Percentiles rank a stretch among this genome's conserved stretches.
Evolutionary conservation across 2,888 invertebrate genomes (phyloP).

Genomic region (Thera britannica): DNA sequence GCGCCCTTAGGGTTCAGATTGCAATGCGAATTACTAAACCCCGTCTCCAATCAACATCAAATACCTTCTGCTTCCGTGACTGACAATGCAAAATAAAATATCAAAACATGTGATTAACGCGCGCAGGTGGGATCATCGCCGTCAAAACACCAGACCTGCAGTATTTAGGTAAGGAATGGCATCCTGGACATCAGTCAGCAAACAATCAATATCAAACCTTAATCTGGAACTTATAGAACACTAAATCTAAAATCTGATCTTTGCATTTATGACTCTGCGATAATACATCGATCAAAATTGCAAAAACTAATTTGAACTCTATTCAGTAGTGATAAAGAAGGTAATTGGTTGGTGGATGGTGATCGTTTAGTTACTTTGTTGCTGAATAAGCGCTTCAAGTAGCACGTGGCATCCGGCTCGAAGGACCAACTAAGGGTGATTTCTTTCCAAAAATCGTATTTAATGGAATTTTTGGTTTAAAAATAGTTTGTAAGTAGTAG

Average conservation of each 20-base stretch:
- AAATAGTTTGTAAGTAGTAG: no score
- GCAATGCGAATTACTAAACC: background rate
- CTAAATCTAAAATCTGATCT: background rate
- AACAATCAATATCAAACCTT: conserved; percentile 33
- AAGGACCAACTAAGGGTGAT: conserved; percentile 29
- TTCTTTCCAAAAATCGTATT: background rate
- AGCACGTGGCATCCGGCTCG: conserved; percentile 40
- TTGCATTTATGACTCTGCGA: conserved; percentile 20
- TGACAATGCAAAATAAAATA: conserved; percentile 9
- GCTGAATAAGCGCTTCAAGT: conserved; percentile 36
- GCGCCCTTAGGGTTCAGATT: no score
- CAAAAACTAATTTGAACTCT: conserved; percentile 32
- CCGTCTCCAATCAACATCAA: conserved; percentile 16
- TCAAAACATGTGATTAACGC: conserved; percentile 54
- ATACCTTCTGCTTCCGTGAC: conserved; percentile 20
- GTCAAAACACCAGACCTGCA: conserved; percentile 64
- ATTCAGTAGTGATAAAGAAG: background rate
- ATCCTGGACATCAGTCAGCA: conserved; percentile 66
- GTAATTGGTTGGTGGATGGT: conserved; percentile 4
- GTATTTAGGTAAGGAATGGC: conserved; percentile 69
- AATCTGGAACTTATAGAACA: conserved; percentile 7
- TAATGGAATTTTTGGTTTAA: no score
- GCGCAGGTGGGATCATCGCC: conserved; percentile 62
- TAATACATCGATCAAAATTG: conserved; percentile 3
- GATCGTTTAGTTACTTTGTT: conserved; percentile 28